Evolutionary conservation across 2,888 invertebrate genomes (phyloP), one percentile per base, ranked within the genome.

Genomic region (Serripes groenlandicus): DNA sequence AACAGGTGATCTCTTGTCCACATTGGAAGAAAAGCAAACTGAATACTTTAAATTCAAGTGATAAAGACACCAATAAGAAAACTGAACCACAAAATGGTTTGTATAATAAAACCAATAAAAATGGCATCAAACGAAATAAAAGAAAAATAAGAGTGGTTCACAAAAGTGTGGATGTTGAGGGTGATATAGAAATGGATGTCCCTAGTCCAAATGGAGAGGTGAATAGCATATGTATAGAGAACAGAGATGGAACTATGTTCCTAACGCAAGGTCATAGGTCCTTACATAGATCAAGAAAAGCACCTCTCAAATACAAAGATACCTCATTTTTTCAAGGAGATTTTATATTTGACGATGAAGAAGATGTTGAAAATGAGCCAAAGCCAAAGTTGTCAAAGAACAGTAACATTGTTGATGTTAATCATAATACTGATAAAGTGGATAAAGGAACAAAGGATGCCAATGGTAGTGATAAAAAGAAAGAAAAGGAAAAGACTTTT

Each of bases 271-370:
- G 71, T 54, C 52, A 52, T 54, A 78, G 78, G 28, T 34, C 68
- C 18, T 23, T 52, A n/a, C 76, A 76, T 11, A 82, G 86, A 42
- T 71, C 73, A 35, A 78, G 86, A 66, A 86, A 86, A 76, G 76
- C 82, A 49, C 82, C 86, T 35, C 70, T 84, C 11, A 86, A 86
- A 73, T 86, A 82, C 52, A 82, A 81, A 64, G 86, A 84, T 75
- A 76, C 84, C 62, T 81, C 86, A 75, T 86, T 84, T 60, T 78
- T 84, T 78, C 79, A 86, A 69, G 81, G 84, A 58, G 86, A 86
- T 60, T 84, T 86, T 80, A 71, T 86, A n/a, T 86, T 86, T 78
- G 79, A 76, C 54, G 88, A 88, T 7, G 81, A 81, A 37, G 64
- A 70, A 52, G 75, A 72, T 15, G 78, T 81, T 26, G 72, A 71